Evolutionary conservation across 2,888 invertebrate genomes (phyloP).

Genomic region (Oxytorus armatus): DNA sequence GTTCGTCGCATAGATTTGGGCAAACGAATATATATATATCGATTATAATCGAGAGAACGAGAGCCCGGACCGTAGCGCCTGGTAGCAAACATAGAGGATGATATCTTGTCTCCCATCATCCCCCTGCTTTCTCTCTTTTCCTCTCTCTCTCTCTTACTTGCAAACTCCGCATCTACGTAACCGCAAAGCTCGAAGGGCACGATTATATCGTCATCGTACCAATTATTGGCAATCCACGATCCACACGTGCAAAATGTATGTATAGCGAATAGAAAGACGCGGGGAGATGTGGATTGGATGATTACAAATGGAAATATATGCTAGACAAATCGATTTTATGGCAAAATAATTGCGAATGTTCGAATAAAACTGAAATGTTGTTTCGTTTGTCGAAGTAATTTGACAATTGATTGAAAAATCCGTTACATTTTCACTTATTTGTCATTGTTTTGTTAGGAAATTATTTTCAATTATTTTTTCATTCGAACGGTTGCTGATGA

Average conservation of each 20-base stretch:
- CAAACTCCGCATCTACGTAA: slow-evolving; percentile 8
- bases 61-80: slow-evolving; percentile 34
- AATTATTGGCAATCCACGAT: slow-evolving; percentile 21
- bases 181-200: slow-evolving; percentile 5
- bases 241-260: background rate
- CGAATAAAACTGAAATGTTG: too few relatives aligned
- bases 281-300: background rate
- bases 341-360: background rate
- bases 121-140: too few relatives aligned
- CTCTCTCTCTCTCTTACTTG: too few relatives aligned
- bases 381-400: too few relatives aligned
- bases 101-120: slow-evolving; percentile 52
- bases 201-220: background rate
- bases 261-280: slow-evolving; percentile 1
- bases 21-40: slow-evolving; percentile 68
- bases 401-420: background rate
- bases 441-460: too few relatives aligned
- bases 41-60: slow-evolving; percentile 64
- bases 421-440: too few relatives aligned
- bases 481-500: too few relatives aligned
- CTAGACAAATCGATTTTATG: background rate
- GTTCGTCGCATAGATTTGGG: slow-evolving; percentile 57
- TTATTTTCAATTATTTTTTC: background rate
- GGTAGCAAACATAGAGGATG: slow-evolving; percentile 56
- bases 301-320: background rate